A percentile compares a stretch with the other conserved stretches of the same genome.
These are phyloP conservation scores for Heliocidaris erythrogramma DNA, from an alignment of 35 echinoderm and acorn worm genomes.

Conservation along the genomic window DNA sequence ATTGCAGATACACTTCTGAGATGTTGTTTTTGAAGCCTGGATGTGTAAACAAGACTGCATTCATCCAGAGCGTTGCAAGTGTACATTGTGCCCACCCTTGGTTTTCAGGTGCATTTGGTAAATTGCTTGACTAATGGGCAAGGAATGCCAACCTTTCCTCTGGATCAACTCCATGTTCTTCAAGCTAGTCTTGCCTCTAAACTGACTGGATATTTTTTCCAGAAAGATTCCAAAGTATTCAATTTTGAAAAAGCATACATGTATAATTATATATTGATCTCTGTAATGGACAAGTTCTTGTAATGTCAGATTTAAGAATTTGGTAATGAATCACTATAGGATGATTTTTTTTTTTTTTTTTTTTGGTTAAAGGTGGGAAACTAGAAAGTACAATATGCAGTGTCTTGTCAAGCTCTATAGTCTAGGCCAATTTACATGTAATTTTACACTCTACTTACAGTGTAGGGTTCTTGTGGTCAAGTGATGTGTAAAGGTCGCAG, in stretches of 20 bases:
- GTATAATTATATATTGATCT: too few relatives aligned
- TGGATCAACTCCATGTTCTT: background rate
- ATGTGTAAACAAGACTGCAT: background rate
- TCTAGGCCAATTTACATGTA: background rate
- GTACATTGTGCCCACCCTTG: slow-evolving; percentile 22
- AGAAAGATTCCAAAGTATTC: background rate
- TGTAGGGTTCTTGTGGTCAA: background rate
- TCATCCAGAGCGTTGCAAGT: background rate
- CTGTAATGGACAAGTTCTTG: too few relatives aligned
- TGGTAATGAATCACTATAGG: too few relatives aligned
- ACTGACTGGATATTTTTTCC: background rate
- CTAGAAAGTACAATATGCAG: too few relatives aligned
- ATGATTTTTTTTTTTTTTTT: too few relatives aligned
- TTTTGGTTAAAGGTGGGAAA: too few relatives aligned
- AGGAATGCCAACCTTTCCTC: slow-evolving; percentile 31
- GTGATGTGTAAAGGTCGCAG: background rate
- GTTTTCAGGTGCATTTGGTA: slow-evolving; percentile 34
- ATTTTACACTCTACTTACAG: background rate
- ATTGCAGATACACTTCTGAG: background rate
- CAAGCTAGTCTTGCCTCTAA: background rate
- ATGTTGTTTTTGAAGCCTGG: background rate
- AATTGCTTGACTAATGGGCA: slow-evolving; percentile 40
- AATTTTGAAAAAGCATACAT: too few relatives aligned
- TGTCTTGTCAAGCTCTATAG: too few relatives aligned
- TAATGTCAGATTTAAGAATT: too few relatives aligned